These are phyloP conservation scores for Papilio xuthus DNA, from an alignment of 1,140 invertebrate species.

Conservation along the genomic window DNA sequence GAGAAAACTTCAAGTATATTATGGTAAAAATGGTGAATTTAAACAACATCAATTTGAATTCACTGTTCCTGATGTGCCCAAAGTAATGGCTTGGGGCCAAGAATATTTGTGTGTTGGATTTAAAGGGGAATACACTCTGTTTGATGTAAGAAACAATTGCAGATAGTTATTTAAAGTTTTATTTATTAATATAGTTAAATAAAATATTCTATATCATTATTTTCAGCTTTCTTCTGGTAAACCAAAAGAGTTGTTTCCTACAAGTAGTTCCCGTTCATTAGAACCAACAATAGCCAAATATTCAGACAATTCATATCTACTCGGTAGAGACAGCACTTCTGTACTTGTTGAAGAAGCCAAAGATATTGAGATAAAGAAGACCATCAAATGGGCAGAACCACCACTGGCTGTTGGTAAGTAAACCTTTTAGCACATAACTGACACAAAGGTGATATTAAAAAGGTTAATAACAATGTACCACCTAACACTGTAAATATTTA, in stretches of 20 bases:
- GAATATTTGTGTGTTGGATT: slow-evolving; percentile 92
- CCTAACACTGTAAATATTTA: too few relatives aligned
- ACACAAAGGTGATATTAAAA: not conserved
- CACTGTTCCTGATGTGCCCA: slow-evolving; percentile 91
- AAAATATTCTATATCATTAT: slow-evolving; percentile 20
- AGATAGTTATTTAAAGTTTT: not conserved
- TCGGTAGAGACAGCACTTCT: slow-evolving; percentile 92
- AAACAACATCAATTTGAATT: slow-evolving; percentile 89
- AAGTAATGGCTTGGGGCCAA: slow-evolving; percentile 92
- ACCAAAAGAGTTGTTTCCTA: slow-evolving; percentile 91
- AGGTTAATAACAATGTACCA: too few relatives aligned
- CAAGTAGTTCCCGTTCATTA: slow-evolving; percentile 88
- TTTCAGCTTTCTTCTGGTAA: slow-evolving; percentile 81
- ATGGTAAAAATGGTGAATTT: slow-evolving; percentile 94
- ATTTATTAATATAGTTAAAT: slow-evolving; percentile 8
- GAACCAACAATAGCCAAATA: slow-evolving; percentile 91
- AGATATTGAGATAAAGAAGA: slow-evolving; percentile 81
- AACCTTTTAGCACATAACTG: slow-evolving; percentile 12
- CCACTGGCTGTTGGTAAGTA: slow-evolving; percentile 87
- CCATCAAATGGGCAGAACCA: slow-evolving; percentile 91
- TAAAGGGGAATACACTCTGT: slow-evolving; percentile 90
- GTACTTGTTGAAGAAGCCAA: slow-evolving; percentile 90
- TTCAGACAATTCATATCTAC: slow-evolving; percentile 87
- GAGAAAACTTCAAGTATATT: slow-evolving; percentile 93
- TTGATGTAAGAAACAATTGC: slow-evolving; percentile 83